These are phyloP conservation scores for Nasonia giraulti DNA, from an alignment of 1,140 invertebrate species.

Conservation along the genomic window DNA sequence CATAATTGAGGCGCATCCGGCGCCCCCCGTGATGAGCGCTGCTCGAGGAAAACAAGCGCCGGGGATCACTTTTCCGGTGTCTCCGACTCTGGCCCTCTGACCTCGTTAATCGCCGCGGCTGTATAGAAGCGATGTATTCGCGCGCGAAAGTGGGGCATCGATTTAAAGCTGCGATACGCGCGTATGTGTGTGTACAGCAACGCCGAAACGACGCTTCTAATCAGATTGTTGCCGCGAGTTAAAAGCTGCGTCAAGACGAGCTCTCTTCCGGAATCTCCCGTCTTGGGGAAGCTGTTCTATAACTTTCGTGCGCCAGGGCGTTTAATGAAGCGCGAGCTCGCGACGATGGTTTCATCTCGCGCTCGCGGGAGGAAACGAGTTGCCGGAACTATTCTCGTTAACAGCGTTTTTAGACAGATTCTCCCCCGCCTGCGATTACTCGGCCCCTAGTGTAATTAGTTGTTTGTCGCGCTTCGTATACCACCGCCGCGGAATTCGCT, in stretches of 20 bases:
- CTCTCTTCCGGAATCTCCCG: constrained; percentile 12
- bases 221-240: not conserved
- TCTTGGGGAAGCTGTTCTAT: not conserved
- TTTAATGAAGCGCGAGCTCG: constrained; percentile 51
- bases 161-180: not conserved
- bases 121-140: not conserved
- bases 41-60: constrained; percentile 9
- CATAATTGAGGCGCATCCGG: constrained; percentile 33
- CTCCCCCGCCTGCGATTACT: not conserved
- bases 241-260: not conserved
- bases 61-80: not conserved
- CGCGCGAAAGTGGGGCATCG: not conserved
- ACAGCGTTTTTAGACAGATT: constrained; percentile 5
- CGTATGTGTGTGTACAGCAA: too few species aligned
- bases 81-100: not conserved
- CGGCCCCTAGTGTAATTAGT: not conserved
- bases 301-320: constrained; percentile 44
- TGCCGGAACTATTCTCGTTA: constrained; percentile 41
- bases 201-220: too few species aligned
- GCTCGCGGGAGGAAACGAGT: not conserved
- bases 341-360: constrained; percentile 48
- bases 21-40: not conserved
- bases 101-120: constrained; percentile 2
- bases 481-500: too few species aligned
- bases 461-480: not conserved